Base-by-base conservation (phyloP, 2,113 vertebrate species). In the Egretta garzetta region DNA sequence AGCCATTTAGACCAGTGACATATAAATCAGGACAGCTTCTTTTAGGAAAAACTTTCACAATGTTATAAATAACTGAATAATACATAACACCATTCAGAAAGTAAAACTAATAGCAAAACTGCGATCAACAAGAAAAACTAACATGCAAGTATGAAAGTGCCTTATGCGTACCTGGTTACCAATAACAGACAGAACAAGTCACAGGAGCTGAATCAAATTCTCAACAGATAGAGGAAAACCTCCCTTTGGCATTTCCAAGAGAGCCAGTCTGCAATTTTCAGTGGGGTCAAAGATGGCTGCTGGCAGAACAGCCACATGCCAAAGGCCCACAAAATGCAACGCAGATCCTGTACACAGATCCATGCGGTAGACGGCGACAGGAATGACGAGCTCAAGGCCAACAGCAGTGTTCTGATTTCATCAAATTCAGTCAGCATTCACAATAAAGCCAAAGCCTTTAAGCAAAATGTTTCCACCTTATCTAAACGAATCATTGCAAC, bases 321-420 rank as follows among this genome's bases (percentile, higher is more conserved):
- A 68, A 62, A 52, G 20, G 11, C 12, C 24, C 45, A 27, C 33
- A 26, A 12, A 71, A 80, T 12, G 8, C 20, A 35, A 15, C 5
- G 8, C 6, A 35, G 37, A n/a, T n/a, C 15, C 81, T 53, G 13
- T 6, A 3, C 0, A 2, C n/a, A 70, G n/a, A 37, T 47, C 24
- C 20, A 3, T 7, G 4, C 0, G 1, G 43, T 4, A 24, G 5
- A 6, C 20, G 64, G 64, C 14, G 26, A 12, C 1, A 1, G 33
- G 41, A 83, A 32, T 22, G 14, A 27, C 8, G 43, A 77, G 24
- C 19, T 60, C 43, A 43, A 24, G 10, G 8, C 28, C 37, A 30
- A 35, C 10, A 50, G 3, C 4, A 67, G 28, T 18, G 9, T 49
- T 58, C 21, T 35, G 32, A n/a, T 70, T 81, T 50, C 9, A 45